Evolutionary conservation across 2,797 vertebrate species (phyloP), one percentile per base, ranked within the genome.

Genomic region (Urosaurus nigricauda): DNA sequence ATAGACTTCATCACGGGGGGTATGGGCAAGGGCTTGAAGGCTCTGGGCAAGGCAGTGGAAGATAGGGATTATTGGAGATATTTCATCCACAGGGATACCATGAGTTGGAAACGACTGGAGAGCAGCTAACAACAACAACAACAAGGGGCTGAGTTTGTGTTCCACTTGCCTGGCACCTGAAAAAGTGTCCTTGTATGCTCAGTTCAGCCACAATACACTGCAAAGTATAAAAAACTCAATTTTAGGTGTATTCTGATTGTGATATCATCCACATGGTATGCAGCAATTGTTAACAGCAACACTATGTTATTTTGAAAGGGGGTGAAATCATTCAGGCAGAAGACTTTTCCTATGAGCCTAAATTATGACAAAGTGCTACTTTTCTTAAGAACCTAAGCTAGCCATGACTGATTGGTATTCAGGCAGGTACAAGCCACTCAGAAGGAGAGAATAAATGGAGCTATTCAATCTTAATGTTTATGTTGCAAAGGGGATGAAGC

Each of bases 281-380:
- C 17, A 77, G 56, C 51, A 71, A 21, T 70, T 47, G 37, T 73
- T 86, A 85, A 70, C n/a, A 71, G 51, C 21, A 43, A 73, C 7
- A 43, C 26, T 4, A 24, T 75, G 8, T 75, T 75, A 21, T 85
- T 84, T 65, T 77, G 68, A 65, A n/a, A 24, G 13, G 26, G 13
- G 21, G n/a, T 1, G 70, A 68, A 60, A n/a, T 32, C 51, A 81
- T 81, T 77, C 43, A 80, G 16, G 32, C 63, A 74, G 35, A 81
- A 70, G 60, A 43, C 26, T 13, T 88, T 85, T 91, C 37, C 79
- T 26, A 51, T 47, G 32, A 82, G 8, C 60, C 21, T 83, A 68
- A 85, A 90, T 90, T 85, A 87, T 81, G 51, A 83, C 63, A 88
- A 85, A 86, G 63, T 47, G 21, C 24, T 51, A 40, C 16, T 37